Evolutionary conservation across 2,888 invertebrate species (phyloP).

Genomic region (Trichogramma evanescens): DNA sequence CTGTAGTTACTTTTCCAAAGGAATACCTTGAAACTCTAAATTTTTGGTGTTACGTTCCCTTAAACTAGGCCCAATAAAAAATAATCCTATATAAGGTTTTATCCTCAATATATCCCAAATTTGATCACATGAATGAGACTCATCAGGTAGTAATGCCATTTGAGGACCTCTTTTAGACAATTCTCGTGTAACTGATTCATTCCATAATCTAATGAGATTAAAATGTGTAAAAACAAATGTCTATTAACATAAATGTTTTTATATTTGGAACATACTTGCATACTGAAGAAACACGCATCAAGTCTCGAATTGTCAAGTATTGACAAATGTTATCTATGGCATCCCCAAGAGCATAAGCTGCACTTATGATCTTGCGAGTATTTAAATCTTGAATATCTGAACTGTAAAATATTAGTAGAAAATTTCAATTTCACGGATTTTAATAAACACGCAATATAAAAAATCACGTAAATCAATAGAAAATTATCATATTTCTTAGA

Average conservation of each 20-base stretch:
- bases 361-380: neutral
- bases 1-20: neutral
- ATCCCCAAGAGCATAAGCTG: constrained; percentile 1
- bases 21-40: constrained; percentile 1
- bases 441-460: too few relatives aligned
- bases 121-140: neutral
- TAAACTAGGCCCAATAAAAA: constrained; percentile 4
- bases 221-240: too few relatives aligned
- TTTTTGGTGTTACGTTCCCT: neutral
- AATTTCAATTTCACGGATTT: too few relatives aligned
- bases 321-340: constrained; percentile 2
- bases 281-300: neutral
- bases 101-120: neutral
- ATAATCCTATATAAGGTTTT: neutral
- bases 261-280: neutral
- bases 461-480: too few relatives aligned
- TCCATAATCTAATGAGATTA: neutral
- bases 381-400: neutral
- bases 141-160: neutral
- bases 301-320: constrained; percentile 7
- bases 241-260: too few relatives aligned
- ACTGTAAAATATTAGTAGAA: too few relatives aligned
- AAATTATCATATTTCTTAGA: too few relatives aligned
- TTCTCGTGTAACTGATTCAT: neutral
- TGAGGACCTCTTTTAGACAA: constrained; percentile 1